phyloP scores from a whole-genome alignment of 2,888 invertebrate species.

The Thereva nobilitata region DNA sequence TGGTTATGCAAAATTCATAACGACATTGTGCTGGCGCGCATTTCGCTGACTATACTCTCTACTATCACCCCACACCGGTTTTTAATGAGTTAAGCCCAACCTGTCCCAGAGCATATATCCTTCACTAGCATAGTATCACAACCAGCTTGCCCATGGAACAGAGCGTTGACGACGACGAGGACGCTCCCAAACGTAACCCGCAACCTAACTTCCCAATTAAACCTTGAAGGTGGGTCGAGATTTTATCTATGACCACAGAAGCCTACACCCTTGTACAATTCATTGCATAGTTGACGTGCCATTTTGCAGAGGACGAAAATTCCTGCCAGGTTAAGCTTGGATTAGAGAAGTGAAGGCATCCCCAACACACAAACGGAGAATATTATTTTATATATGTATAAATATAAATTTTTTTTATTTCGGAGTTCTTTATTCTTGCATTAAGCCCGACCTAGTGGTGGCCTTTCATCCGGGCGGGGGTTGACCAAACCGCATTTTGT shows the following conservation, averaged over 20 bases:
- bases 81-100: neutral
- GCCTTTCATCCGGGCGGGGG: no score
- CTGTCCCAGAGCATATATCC: no score
- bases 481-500: no score
- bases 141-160: no score
- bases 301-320: neutral
- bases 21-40: neutral
- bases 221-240: conserved; percentile 29
- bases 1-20: conserved; percentile 29
- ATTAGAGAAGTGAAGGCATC: no score
- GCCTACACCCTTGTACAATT: neutral
- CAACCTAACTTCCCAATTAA: conserved; percentile 16
- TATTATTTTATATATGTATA: no score
- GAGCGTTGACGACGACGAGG: neutral
- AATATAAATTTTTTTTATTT: no score
- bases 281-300: conserved; percentile 22
- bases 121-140: no score
- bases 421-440: no score
- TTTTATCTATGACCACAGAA: conserved; percentile 18
- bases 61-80: neutral
- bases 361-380: no score
- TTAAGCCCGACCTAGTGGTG: no score
- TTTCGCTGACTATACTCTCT: conserved; percentile 22
- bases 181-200: conserved; percentile 10
- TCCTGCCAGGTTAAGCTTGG: neutral